Evolutionary conservation across 2,888 invertebrate species (phyloP).

Genomic region (Caenorhabditis sp.): DNA sequence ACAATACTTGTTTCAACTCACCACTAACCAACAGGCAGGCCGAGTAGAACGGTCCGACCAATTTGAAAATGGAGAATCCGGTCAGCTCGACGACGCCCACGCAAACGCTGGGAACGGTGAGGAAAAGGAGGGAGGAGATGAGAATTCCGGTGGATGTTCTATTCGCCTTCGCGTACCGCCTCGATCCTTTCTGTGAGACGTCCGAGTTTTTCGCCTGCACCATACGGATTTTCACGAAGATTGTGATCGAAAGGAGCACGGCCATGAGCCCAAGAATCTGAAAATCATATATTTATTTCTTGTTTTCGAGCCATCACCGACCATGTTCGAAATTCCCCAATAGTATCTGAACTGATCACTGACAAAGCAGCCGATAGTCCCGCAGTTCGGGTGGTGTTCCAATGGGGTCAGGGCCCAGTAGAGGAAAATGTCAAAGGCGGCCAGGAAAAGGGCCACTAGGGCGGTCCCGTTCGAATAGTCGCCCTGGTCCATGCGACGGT

Average conservation of each 20-base stretch:
- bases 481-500: slow-evolving; percentile 27
- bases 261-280: slow-evolving; percentile 30
- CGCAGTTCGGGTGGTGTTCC: slow-evolving; percentile 31
- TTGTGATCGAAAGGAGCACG: slow-evolving; percentile 16
- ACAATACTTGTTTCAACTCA: too few species aligned
- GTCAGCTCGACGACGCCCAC: slow-evolving; percentile 39
- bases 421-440: slow-evolving; percentile 22
- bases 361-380: slow-evolving; percentile 47
- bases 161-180: slow-evolving; percentile 16
- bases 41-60: slow-evolving; percentile 42
- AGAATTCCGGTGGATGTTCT: slow-evolving; percentile 32
- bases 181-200: background rate
- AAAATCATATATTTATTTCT: background rate
- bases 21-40: slow-evolving; percentile 33
- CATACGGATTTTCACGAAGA: slow-evolving; percentile 21
- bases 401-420: slow-evolving; percentile 22
- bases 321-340: slow-evolving; percentile 52
- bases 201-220: slow-evolving; percentile 3
- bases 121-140: slow-evolving; percentile 23
- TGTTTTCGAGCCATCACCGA: background rate
- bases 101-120: slow-evolving; percentile 32
- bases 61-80: slow-evolving; percentile 40
- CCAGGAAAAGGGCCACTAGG: slow-evolving; percentile 15
- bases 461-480: slow-evolving; percentile 16
- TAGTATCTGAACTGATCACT: slow-evolving; percentile 36